phyloP scores from a whole-genome alignment of 2,888 invertebrate species.

The Augochlorella aurata region DNA sequence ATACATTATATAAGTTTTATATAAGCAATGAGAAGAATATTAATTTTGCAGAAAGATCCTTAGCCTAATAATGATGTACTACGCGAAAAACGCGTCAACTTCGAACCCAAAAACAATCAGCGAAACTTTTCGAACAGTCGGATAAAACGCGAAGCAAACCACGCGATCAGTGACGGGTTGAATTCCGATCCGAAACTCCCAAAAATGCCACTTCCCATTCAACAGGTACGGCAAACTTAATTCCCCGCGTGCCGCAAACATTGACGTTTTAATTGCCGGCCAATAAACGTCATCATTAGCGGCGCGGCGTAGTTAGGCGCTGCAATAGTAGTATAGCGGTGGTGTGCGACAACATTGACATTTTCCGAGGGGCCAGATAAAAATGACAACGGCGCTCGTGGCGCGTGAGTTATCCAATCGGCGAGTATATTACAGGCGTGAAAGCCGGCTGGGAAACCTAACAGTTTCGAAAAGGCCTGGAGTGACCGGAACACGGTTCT shows the following conservation, averaged over 20 bases:
- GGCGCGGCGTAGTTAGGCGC: background rate
- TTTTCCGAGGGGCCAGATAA: slow-evolving; percentile 30
- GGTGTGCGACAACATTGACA: slow-evolving; percentile 48
- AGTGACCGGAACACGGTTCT: slow-evolving; percentile 74
- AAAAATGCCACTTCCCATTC: background rate
- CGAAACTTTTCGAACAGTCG: too few relatives aligned
- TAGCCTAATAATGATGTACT: too few relatives aligned
- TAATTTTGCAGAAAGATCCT: too few relatives aligned
- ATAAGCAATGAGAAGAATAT: too few relatives aligned
- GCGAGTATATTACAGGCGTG: slow-evolving; percentile 48
- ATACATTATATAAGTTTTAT: too few relatives aligned
- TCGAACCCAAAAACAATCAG: too few relatives aligned
- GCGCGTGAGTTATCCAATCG: slow-evolving; percentile 48
- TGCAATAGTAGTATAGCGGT: too few relatives aligned
- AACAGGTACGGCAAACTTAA: background rate
- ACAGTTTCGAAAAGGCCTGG: slow-evolving; percentile 69
- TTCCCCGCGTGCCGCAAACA: background rate
- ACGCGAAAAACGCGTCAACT: too few relatives aligned
- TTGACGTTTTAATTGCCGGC: slow-evolving; percentile 2
- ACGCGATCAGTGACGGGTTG: background rate
- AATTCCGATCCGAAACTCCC: background rate
- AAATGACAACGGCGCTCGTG: background rate
- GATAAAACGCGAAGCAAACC: background rate
- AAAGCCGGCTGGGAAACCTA: slow-evolving; percentile 68
- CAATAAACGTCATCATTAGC: slow-evolving; percentile 24